Percentiles rank a stretch among this genome's conserved stretches.
Conservation (phyloP, 1,140 invertebrate species). For the Mamestra configurata region DNA sequence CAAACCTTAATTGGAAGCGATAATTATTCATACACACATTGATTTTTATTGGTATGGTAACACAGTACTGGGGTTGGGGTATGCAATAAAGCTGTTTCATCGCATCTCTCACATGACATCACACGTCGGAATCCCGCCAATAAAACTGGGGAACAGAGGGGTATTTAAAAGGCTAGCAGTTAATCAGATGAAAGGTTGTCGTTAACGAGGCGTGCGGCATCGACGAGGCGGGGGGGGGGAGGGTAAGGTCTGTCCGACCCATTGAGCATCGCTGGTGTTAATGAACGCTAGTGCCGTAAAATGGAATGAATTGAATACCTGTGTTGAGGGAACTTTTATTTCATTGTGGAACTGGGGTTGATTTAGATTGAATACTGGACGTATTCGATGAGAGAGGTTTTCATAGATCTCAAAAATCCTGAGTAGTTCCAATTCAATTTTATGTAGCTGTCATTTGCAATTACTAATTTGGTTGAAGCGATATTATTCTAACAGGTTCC, state of each 20-base stretch:
- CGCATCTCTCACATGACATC: conserved; percentile 21
- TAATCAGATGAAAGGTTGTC: conserved; percentile 54
- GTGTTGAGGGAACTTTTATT: conserved; percentile 29
- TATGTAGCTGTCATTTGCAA: too few species aligned
- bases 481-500: too few species aligned
- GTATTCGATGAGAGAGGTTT: not conserved
- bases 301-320: conserved; percentile 47
- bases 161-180: conserved; percentile 52
- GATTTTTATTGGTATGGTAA: conserved; percentile 23
- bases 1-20: not conserved
- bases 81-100: conserved; percentile 11
- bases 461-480: too few species aligned
- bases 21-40: conserved; percentile 29
- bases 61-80: not conserved
- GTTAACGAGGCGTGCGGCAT: conserved; percentile 46
- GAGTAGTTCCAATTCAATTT: not conserved
- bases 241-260: conserved; percentile 34
- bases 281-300: conserved; percentile 46
- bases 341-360: not conserved
- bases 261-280: conserved; percentile 50
- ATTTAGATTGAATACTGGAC: not conserved
- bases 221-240: not conserved
- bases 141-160: conserved; percentile 38
- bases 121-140: conserved; percentile 20
- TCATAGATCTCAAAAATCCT: not conserved